Evolutionary conservation across 1,140 invertebrate genomes (phyloP), one percentile per base, ranked within the genome.

Genomic region (Apis dorsata): DNA sequence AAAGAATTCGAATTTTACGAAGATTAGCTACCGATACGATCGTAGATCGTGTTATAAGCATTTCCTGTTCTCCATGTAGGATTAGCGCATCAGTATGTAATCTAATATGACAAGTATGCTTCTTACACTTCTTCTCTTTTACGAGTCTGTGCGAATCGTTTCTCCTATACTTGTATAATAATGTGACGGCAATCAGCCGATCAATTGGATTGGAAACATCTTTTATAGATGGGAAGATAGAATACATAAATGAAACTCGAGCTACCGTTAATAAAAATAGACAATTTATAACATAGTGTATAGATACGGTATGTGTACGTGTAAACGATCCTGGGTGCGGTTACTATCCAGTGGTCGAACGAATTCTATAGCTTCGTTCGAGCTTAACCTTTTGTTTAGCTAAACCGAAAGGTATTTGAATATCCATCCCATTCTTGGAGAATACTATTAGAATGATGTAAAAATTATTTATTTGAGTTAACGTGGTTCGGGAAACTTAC

Each of bases 41-140:
- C 74, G 83, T 55, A 59, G 13, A 9, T 7, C 28, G 60, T 53
- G 53, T 63, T 75, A 62, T 63, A 81, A 77, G 53, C 65, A 78
- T 65, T 86, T 85, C 79, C 68, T 73, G 79, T 68, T 65, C 24
- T 28, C 17, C 44, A 19, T 15, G 21, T 69, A 53, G 73, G 78
- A 87, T 84, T 84, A 83, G 86, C 85, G 74, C 79, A 81, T 81
- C 79, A 81, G 5, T 44, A 87, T 69, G 83, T 83, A 85, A 88
- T 87, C 75, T 83, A 85, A 88, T 88, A 81, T 85, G 85, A 87
- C 72, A 51, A 63, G 13, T 75, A 87, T 69, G 53, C 72, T 34
- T 72, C 59, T 80, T 72, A 65, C 73, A 4, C 63, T 24, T 24
- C 59, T 63, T 59, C 53, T 55, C 68, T n/a, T 57, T 28, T 68